Base-by-base conservation (phyloP, 2,888 invertebrate species). In the Tinea trinotella region DNA sequence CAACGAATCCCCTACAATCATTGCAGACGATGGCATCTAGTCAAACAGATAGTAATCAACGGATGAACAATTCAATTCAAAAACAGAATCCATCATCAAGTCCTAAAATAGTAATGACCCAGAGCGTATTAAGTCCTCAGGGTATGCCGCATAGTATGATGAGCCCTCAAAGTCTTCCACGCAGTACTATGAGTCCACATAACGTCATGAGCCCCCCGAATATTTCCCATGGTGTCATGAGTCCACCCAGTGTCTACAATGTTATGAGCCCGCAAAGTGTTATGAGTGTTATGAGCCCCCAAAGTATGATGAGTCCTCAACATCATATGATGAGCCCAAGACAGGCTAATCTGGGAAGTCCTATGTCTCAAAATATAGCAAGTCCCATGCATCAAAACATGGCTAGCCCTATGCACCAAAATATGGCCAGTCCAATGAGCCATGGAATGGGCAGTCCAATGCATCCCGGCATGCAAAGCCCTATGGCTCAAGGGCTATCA, bases 251-350 rank as follows among this genome's bases (percentile, higher is more conserved):
- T 55, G 71, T 72, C 0, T 79, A 81, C 55, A 83, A 81, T 53
- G 79, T 84, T 0, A 82, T 87, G 81, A 86, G 86, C 55, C 86
- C 86, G 1, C 84, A 83, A 57, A 84, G 79, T 55, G 79, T 76
- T 1, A 82, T 83, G 83, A 84, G 83, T 54, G 83, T 83, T n/a
- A 83, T 83, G 82, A 85, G 84, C 56, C 84, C 85, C 1, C 82
- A 83, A 61, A 84, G 80, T 55, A 81, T 82, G 73, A 83, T 78
- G 58, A 81, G 79, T 48, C 59, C 83, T 7, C 74, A 83, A 80
- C 84, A 84, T 57, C 84, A 84, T 10, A 79, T 84, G 57, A 84
- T 85, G 85, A 86, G 85, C 59, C 80, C 81, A 17, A 66, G 78
- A 35, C 77, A 79, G 54, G 76, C 74, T 46, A 79, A 78, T 54